Evolutionary conservation across 2,113 vertebrate genomes (phyloP), one percentile per base, ranked within the genome.

Genomic region (Laticauda laticaudata): DNA sequence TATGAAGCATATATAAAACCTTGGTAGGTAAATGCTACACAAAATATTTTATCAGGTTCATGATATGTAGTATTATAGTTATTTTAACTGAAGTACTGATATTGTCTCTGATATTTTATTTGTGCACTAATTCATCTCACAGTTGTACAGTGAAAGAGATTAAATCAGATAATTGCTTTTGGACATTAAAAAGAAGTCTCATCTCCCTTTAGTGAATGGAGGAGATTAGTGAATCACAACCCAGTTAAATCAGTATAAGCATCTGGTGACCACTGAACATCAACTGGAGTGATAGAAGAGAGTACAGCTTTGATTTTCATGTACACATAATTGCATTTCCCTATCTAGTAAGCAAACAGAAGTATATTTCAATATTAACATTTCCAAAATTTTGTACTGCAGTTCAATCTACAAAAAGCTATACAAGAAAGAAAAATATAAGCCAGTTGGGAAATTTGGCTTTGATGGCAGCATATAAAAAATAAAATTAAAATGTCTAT

Each of bases 151-250:
- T 26, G 14, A 90, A 86, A 86, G 26, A 26, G 69, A 90, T 90
- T 93, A 90, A 18, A 90, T 48, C n/a, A 51, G 53, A 90, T 92
- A 90, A 93, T 57, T 81, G n/a, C 39, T 85, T 54, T 34, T 20
- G 21, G 87, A 51, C 55, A 34, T 57, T 86, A 85, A 51, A 53
- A n/a, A 90, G 18, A 93, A 59, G 55, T 21, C 18, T 92, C 43
- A n/a, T 89, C 51, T 86, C 55, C 69, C 69, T 90, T 39, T 59
- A 45, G 64, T 86, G 39, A 92, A 26, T 61, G 54, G 69, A 61
- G 48, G 90, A 86, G 75, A 90, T 86, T 90, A 61, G 88, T 54
- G 86, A 90, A 89, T 90, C 90, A 87, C 56, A 93, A 45, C 10
- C 24, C 55, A 43, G 43, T 90, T 55, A 56, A n/a, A 59, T 55